A percentile compares a stretch with the other conserved stretches of the same genome.
Evolutionary conservation across 2,888 invertebrate genomes (phyloP).

Genomic region (Catocala nupta): DNA sequence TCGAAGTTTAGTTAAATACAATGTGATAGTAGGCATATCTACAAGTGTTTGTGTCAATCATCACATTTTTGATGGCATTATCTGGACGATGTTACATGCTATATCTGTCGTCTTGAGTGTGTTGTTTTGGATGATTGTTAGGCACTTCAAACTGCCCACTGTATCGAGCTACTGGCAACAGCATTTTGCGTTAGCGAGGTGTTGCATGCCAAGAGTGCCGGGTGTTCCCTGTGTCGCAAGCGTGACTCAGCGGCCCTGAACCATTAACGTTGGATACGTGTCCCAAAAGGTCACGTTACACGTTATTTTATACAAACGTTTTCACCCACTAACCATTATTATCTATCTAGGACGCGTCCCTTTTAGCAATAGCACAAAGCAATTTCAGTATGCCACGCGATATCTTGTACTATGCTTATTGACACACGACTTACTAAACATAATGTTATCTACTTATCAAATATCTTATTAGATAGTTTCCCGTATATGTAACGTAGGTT

Average conservation of each 20-base stretch:
- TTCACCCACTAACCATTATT: conserved; percentile 33
- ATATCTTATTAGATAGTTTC: conserved; percentile 15
- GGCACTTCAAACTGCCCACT: conserved; percentile 29
- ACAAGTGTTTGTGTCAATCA: conserved; percentile 27
- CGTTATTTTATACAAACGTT: conserved; percentile 51
- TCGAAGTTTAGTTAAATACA: background rate
- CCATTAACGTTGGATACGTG: conserved; percentile 69
- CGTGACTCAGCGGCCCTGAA: conserved; percentile 78
- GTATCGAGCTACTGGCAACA: conserved; percentile 49
- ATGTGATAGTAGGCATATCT: conserved; percentile 10
- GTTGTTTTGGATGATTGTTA: conserved; percentile 38
- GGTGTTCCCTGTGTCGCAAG: conserved; percentile 77
- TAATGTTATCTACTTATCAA: conserved; percentile 33
- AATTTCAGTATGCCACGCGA: background rate
- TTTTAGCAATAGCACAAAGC: conserved; percentile 2
- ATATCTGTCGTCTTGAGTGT: conserved; percentile 40
- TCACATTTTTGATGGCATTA: conserved; percentile 40
- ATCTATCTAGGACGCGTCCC: conserved; percentile 42
- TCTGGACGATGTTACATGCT: conserved; percentile 33
- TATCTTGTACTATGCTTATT: background rate
- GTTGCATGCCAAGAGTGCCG: conserved; percentile 75
- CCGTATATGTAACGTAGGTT: conserved; percentile 14
- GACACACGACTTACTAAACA: background rate
- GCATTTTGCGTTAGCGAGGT: conserved; percentile 56
- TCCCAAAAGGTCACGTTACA: conserved; percentile 61